phyloP scores from a whole-genome alignment of 2,888 invertebrate species.

The Galeopsomyia nigrocyanea region DNA sequence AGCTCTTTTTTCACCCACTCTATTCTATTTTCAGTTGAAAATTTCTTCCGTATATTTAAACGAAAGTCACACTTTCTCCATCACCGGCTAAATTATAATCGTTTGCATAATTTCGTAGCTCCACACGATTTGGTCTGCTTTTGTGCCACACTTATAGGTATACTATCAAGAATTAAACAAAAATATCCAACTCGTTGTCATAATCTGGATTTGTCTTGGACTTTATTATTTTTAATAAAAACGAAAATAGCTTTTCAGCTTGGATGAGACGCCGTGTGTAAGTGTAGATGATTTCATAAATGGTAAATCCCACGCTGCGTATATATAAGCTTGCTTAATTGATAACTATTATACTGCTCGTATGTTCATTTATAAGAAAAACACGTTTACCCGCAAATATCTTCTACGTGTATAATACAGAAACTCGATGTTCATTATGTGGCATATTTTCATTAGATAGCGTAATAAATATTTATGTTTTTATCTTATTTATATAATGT shows the following conservation, averaged over 20 bases:
- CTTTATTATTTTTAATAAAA: no score
- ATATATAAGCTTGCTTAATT: constrained; percentile 8
- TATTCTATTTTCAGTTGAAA: neutral
- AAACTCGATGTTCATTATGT: constrained; percentile 31
- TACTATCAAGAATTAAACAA: no score
- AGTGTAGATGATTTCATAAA: neutral
- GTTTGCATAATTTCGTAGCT: no score
- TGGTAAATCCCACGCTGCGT: constrained; percentile 7
- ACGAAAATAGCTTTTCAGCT: no score
- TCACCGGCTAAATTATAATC: no score
- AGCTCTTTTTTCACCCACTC: no score
- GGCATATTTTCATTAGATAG: constrained; percentile 14
- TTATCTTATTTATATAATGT: neutral
- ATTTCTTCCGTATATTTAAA: no score
- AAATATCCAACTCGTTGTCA: no score
- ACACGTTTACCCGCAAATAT: constrained; percentile 14
- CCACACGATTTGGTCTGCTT: no score
- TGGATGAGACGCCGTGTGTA: neutral
- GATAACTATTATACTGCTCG: constrained; percentile 1
- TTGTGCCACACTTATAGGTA: no score
- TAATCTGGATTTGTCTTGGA: no score
- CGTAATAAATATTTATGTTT: constrained; percentile 7
- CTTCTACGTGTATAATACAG: constrained; percentile 9
- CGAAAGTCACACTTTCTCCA: no score
- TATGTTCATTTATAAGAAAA: constrained; percentile 17